Evolutionary conservation across 2,113 vertebrate species (phyloP), one percentile per base, ranked within the genome.

Genomic region (Ictidomys tridecemlineatus): DNA sequence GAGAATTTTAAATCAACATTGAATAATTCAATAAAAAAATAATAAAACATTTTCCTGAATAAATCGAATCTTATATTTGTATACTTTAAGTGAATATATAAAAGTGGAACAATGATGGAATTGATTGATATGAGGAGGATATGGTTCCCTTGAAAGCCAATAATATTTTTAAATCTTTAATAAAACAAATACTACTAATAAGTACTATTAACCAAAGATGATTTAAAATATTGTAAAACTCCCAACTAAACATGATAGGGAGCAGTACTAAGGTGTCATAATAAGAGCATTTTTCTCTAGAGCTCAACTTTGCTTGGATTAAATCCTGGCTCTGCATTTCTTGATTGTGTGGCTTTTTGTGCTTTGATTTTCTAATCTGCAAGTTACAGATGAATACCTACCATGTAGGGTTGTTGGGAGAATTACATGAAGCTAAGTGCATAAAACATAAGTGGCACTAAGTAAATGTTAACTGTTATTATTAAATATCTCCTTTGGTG

Each of bases 81-180:
- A 63, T 37, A 28, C 67, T 90, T 51, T 90, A 90, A 37, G 51
- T 65, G 58, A 65, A 8, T 28, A 34, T 39, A 39, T 78, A 58
- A 74, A 84, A 85, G 10, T 76, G 76, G 58, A 69, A 83, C 32
- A 77, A 2, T 70, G n/a, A n/a, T 56, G 61, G 22, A 26, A 11
- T 88, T 93, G 26, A 1, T 17, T 92, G 8, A 48, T 67, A 56
- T 67, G 37, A 67, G 67, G 34, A 89, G 37, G n/a, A 89, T 90
- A 39, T 89, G 34, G 34, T 93, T 69, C 8, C 14, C 8, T 84
- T 89, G 70, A 32, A 37, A 34, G 24, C 37, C 77, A 67, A 85
- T n/a, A 79, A 30, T 74, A 89, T 84, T 92, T 67, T 58, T 13
- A 92, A 87, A 76, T 65, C n/a, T 3, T 82, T 92, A 87, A 42